Percentiles rank a stretch among this genome's conserved stretches.
Conservation (phyloP, 1,140 invertebrate species). For the Achatina immaculata region DNA sequence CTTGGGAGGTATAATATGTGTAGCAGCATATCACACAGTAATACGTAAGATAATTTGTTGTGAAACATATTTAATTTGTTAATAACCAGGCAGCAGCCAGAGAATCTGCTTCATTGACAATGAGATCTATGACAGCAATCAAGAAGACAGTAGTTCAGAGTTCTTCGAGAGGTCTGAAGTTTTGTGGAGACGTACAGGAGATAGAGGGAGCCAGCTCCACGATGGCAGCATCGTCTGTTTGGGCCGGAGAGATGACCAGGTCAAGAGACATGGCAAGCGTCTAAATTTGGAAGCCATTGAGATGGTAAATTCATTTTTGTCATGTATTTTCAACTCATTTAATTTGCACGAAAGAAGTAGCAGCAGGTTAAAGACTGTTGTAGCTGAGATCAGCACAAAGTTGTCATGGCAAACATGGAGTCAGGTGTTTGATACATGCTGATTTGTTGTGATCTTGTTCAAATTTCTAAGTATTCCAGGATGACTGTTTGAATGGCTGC, state of each 20-base stretch:
- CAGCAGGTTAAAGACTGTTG: background rate
- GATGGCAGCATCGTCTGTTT: constrained; percentile 76
- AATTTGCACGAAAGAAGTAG: too few species aligned
- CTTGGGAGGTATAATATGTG: too few species aligned
- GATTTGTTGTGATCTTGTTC: too few species aligned
- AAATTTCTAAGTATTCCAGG: too few species aligned
- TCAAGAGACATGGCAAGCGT: constrained; percentile 83
- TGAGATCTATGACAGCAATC: constrained; percentile 24
- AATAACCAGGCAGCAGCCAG: constrained; percentile 50
- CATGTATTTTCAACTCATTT: background rate
- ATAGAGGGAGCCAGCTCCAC: constrained; percentile 72
- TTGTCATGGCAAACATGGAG: too few species aligned
- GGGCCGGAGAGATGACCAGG: constrained; percentile 77
- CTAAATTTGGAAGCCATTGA: constrained; percentile 77
- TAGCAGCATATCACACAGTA: too few species aligned
- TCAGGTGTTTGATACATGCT: too few species aligned
- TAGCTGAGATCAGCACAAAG: too few species aligned
- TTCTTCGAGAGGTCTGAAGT: background rate
- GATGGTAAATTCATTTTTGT: constrained; percentile 60
- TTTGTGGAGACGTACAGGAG: constrained; percentile 77
- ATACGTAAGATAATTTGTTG: too few species aligned
- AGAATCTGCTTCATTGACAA: constrained; percentile 61
- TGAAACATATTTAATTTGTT: too few species aligned
- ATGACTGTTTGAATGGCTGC: too few species aligned
- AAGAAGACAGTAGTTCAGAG: background rate